Base-by-base conservation (phyloP, 2,888 invertebrate genomes). In the Phymatocera aterrima region DNA sequence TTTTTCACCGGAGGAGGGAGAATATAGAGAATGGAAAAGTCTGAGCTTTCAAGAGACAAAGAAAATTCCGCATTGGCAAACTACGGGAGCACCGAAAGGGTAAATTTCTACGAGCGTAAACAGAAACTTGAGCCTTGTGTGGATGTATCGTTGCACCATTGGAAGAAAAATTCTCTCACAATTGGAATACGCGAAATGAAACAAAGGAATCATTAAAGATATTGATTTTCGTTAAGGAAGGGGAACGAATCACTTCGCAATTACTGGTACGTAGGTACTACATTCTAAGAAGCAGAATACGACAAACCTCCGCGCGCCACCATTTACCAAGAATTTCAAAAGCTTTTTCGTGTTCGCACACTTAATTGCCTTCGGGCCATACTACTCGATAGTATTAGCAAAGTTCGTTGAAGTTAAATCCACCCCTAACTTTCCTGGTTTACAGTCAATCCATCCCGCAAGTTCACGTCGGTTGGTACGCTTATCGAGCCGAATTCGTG, bases 351-450 rank as follows among this genome's bases (percentile, higher is more conserved):
- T 64, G 61, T 64, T 64, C 61, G 37, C 61, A 37, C 37, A 64
- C 34, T 21, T 64, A 64, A 64, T 64, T 64, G n/a, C 61, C 61
- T 37, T 8, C 21, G n/a, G 61, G 37, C 18, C 61, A 10, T 37
- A 64, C 37, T 37, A n/a, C 34, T 34, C 37, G 61, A 31, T 64
- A 61, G 37, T 64, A 64, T 64, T 64, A 37, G 61, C 61, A 64
- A 64, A 64, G 61, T 64, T 37, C 61, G 37, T 64, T 37, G 18
- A 37, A 37, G 61, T 24, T 64, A 5, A 64, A 37, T 37, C 37
- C 15, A 37, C 37, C 61, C 61, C 37, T 37, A 31, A 64, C 61
- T 37, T 64, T 8, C 10, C 61, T 34, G 61, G 34, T 64, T 64
- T 64, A 64, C 61, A 64, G 61, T 64, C 61, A 37, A 64, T 64